Evolutionary conservation across 2,113 vertebrate genomes (phyloP), one percentile per base, ranked within the genome.

Genomic region (Orientallactaga bullata): DNA sequence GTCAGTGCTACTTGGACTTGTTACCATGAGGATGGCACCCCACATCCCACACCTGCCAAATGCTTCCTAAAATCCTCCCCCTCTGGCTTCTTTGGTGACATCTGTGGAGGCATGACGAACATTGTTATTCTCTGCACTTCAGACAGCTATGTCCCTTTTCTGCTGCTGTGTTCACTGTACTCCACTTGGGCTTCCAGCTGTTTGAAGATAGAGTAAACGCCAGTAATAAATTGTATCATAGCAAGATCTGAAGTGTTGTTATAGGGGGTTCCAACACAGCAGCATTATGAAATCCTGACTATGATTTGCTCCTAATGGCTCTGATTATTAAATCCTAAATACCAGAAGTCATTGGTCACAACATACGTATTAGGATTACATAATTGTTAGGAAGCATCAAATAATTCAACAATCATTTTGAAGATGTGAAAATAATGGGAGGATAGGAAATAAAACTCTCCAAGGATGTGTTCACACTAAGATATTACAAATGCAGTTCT

Each of bases 291-390:
- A 92, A 37, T 8, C 21, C 7, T n/a, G 5, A 4, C 3, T 87
- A 58, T 78, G 26, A 73, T n/a, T 89, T 69, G 47, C 26, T 78
- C 26, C n/a, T 55, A 51, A 17, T 58, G 18, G 0, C 77, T 68
- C n/a, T 95, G 32, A 87, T 81, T 84, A 83, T 89, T 91, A 77
- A 81, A 77, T 89, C 47, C 78, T 42, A 85, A 83, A 85, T 60
- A 20, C 65, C 42, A 93, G 78, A 16, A 94, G 32, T 85, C 91
- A 12, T 68, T 95, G 51, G 81, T 86, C 42, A 83, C 12, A 68
- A 39, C 32, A 79, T 65, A 80, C 21, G 78, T 32, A 77, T 32
- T 72, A 47, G 30, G 15, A 85, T 92, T 72, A 60, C 16, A 35
- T 77, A 24, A 92, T 80, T 73, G 68, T 80, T 35, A 30, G 30